Conservation (phyloP, 2,113 vertebrate species). For the Apistogramma diplotaenia region DNA sequence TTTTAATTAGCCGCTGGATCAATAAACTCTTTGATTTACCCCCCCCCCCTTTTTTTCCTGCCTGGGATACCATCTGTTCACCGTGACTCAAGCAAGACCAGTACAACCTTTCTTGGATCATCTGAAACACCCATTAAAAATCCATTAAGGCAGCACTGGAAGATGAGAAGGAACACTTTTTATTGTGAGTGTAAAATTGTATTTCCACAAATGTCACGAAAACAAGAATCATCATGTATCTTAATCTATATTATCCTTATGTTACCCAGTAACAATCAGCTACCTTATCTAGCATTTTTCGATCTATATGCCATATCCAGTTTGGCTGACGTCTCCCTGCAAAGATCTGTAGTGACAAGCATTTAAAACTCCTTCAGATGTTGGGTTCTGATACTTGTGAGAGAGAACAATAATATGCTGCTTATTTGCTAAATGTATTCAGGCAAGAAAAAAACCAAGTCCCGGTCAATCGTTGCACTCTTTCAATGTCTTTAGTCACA, state of each 20-base stretch:
- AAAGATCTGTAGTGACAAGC: not conserved
- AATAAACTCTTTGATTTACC: slow-evolving; percentile 62
- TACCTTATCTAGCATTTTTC: not conserved
- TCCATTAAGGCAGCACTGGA: slow-evolving; percentile 43
- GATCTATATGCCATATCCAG: no score
- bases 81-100: slow-evolving; percentile 45
- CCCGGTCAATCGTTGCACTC: not conserved
- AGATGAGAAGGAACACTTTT: not conserved
- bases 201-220: not conserved
- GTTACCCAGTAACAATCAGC: not conserved
- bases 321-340: not conserved
- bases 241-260: not conserved
- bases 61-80: slow-evolving; percentile 57
- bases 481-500: not conserved
- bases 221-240: not conserved
- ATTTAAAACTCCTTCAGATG: not conserved
- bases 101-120: slow-evolving; percentile 49
- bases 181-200: not conserved
- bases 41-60: not conserved
- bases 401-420: not conserved
- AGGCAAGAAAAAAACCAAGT: not conserved
- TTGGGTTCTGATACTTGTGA: not conserved
- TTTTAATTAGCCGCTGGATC: slow-evolving; percentile 74
- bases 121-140: slow-evolving; percentile 61
- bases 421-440: not conserved